Base-by-base conservation (phyloP, 2,888 invertebrate species). In the Tricholauxania praeusta region DNA sequence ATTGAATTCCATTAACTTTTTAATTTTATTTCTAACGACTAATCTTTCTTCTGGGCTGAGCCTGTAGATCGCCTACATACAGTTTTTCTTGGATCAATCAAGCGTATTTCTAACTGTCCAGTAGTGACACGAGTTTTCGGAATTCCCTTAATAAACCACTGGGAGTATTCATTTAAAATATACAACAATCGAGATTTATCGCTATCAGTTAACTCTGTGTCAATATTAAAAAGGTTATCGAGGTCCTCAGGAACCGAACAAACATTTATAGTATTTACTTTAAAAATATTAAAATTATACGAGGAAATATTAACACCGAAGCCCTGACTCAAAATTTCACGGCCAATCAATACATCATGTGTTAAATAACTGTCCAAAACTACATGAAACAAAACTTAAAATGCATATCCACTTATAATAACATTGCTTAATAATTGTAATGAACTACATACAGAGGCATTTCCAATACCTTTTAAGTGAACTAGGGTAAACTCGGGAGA, bases 381-480 rank as follows among this genome's bases (percentile, higher is more conserved):
- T 39, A n/a, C n/a, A n/a, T n/a, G n/a, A n/a, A n/a, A n/a, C n/a
- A n/a, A n/a, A n/a, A 57, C 57, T 64, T 74, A 67, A 10, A 71
- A 57, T 15, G 22, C 67, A 68, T 72, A 71, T 63, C 32, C 71
- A 71, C 66, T 71, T 32, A 74, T 67, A 32, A 14, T 71, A 62
- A 71, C 62, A 62, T 53, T 66, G 3, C 55, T 53, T 17, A 74
- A 32, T 28, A 74, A 71, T 71, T 74, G 71, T 1, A 71, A 28
- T 3, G 66, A 59, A 64, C 70, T 68, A 48, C 28, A 28, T 14
- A 63, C 39, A 7, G 63, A 63, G 17, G 63, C 3, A 39, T 63
- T 63, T 47, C 63, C 63, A 15, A 63, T 63, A 15, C 66, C 66
- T 32, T 39, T 55, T 55, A 67, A 63, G n/a, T n/a, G n/a, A n/a